phyloP scores from a whole-genome alignment of 2,113 vertebrate genomes.

The Ginglymostoma cirratum region DNA sequence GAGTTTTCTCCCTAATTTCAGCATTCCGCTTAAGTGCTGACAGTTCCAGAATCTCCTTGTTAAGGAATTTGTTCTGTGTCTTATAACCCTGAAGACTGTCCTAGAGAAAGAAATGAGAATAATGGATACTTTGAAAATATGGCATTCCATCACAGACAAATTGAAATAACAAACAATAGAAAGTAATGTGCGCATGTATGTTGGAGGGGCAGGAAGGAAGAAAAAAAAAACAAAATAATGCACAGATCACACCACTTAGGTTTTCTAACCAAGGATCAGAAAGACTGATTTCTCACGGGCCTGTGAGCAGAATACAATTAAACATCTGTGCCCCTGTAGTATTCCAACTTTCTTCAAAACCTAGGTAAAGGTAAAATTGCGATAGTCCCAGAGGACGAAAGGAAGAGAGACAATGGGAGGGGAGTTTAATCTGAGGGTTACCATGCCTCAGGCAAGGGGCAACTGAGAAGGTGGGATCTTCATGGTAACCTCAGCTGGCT shows the following conservation, averaged over 20 bases:
- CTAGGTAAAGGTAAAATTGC: too few species aligned
- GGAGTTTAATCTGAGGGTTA: too few species aligned
- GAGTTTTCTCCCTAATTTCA: constrained; percentile 74
- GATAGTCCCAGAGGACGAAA: too few species aligned
- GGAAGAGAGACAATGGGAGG: too few species aligned
- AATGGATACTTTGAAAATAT: neutral
- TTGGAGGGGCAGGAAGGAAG: neutral
- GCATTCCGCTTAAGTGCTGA: constrained; percentile 79
- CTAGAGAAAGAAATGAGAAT: constrained; percentile 52
- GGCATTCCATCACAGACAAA: neutral
- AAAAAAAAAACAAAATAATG: neutral
- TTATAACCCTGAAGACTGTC: constrained; percentile 92
- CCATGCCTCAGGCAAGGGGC: too few species aligned
- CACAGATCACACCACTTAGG: neutral
- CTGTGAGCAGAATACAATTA: neutral
- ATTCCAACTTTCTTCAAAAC: neutral
- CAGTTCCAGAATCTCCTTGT: constrained; percentile 96
- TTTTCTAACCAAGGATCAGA: neutral
- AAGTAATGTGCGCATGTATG: neutral
- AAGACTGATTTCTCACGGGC: neutral
- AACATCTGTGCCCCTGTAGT: neutral
- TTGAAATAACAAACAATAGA: too few species aligned
- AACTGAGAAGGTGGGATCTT: too few species aligned
- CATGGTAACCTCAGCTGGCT: too few species aligned
- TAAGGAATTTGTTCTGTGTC: constrained; percentile 92